These are phyloP conservation scores for Polypterus bichir DNA, from an alignment of 2,113 vertebrate species.

Conservation along the genomic window DNA sequence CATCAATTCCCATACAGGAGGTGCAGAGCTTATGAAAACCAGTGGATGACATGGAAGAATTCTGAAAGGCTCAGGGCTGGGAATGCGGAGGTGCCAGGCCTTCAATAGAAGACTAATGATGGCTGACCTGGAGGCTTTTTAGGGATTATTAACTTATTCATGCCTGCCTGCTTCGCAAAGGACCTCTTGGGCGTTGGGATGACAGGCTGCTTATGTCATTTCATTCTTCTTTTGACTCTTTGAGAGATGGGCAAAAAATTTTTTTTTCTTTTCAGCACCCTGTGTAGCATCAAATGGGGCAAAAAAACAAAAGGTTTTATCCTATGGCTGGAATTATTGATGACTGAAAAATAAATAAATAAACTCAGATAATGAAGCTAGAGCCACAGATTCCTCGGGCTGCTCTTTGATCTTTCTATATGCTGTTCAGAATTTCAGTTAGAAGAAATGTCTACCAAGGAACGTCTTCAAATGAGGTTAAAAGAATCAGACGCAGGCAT, in stretches of 20 bases:
- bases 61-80: not conserved
- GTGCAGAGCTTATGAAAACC: no score
- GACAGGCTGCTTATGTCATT: conserved; percentile 1
- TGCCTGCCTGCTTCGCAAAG: not conserved
- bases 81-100: conserved; percentile 1
- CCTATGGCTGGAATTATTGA: not conserved
- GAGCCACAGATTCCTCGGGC: not conserved
- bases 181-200: not conserved
- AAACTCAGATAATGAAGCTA: not conserved
- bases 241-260: not conserved
- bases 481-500: not conserved
- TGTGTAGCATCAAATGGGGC: not conserved
- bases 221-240: not conserved
- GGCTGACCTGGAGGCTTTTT: not conserved
- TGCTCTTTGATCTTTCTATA: not conserved
- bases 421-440: not conserved
- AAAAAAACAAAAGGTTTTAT: no score
- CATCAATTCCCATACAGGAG: no score
- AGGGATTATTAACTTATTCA: conserved; percentile 3
- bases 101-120: conserved; percentile 4
- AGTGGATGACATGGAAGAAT: no score
- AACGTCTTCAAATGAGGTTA: not conserved
- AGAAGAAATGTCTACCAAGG: not conserved
- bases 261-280: not conserved
- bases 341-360: not conserved